Conservation (phyloP, 2,113 vertebrate genomes). For the Antigone vipio region DNA sequence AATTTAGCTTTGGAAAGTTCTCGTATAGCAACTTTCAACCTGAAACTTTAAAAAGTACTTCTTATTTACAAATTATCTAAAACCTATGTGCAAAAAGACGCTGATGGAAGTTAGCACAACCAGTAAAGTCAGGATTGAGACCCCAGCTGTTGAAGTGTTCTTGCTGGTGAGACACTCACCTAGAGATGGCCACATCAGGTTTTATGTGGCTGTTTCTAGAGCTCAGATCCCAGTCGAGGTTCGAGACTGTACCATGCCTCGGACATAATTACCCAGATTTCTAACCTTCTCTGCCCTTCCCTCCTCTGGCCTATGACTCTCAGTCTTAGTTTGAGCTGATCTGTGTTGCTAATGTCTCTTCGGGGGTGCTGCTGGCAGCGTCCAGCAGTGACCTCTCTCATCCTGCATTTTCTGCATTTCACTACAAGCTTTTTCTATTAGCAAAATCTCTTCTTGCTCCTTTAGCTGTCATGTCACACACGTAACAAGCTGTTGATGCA, state of each 20-base stretch:
- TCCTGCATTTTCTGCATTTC: neutral
- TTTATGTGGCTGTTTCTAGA: neutral
- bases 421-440: neutral
- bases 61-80: neutral
- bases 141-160: neutral
- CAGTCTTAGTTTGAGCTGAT: neutral
- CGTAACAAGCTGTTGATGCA: neutral
- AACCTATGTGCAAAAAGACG: neutral
- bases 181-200: neutral
- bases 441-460: neutral
- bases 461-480: neutral
- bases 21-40: neutral
- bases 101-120: neutral
- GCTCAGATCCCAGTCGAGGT: neutral
- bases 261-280: neutral
- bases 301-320: neutral
- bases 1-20: neutral
- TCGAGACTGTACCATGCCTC: neutral
- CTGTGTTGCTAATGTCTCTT: neutral
- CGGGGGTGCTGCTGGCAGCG: neutral
- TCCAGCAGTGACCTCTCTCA: neutral
- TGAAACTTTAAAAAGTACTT: neutral
- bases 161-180: neutral
- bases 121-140: neutral
- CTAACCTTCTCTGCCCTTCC: neutral